Conservation (phyloP, 2,797 vertebrate genomes). For the Rousettus madagascariensis region DNA sequence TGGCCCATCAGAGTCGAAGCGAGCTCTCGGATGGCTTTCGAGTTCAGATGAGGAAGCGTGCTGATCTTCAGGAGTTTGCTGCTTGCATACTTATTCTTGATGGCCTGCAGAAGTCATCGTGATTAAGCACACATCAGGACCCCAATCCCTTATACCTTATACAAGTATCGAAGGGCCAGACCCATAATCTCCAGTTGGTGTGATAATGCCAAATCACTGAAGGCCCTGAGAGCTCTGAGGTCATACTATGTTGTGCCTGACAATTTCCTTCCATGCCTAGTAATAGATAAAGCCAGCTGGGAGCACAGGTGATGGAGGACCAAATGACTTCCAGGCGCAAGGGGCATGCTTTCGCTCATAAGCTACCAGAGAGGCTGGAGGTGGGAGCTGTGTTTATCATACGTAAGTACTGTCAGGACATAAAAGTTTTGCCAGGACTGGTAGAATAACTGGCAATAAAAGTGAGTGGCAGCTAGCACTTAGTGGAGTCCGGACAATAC, state of each 20-base stretch:
- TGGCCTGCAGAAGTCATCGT: slow-evolving; percentile 84
- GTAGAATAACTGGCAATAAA: background rate
- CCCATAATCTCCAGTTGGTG: background rate
- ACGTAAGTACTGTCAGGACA: background rate
- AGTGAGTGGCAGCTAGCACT: background rate
- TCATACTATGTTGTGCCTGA: background rate
- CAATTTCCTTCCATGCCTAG: background rate
- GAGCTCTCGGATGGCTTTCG: slow-evolving; percentile 83
- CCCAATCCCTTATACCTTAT: background rate
- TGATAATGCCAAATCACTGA: background rate
- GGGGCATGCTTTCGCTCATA: background rate
- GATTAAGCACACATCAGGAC: background rate
- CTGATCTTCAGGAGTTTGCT: slow-evolving; percentile 91
- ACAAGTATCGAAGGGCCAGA: background rate
- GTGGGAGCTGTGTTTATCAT: background rate
- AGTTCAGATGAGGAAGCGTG: slow-evolving; percentile 89
- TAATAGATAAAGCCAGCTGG: background rate
- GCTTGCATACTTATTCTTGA: slow-evolving; percentile 94
- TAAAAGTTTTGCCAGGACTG: background rate
- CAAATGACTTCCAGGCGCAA: background rate
- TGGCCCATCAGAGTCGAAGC: slow-evolving; percentile 83
- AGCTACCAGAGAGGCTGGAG: background rate
- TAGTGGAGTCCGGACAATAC: background rate
- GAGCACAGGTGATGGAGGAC: background rate
- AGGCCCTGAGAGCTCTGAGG: background rate